phyloP scores from a whole-genome alignment of 2,888 invertebrate genomes.

The Pachydiplax longipennis region DNA sequence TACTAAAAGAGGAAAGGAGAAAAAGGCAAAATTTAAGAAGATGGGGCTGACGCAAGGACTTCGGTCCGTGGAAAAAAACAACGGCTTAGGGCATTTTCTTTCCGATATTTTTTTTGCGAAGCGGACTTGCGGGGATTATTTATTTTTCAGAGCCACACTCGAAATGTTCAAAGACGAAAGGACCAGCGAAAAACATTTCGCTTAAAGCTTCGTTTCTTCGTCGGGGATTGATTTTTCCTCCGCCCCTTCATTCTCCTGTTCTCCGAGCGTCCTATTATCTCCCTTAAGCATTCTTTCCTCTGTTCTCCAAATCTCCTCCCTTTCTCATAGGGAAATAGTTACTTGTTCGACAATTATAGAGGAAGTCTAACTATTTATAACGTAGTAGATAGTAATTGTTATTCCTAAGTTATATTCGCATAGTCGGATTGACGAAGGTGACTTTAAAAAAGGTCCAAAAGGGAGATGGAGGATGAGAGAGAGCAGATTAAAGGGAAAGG shows the following conservation, averaged over 20 bases:
- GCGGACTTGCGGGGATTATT: neutral
- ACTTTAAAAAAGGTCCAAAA: no score
- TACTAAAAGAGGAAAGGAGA: neutral
- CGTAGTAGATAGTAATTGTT: no score
- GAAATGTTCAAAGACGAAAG: neutral
- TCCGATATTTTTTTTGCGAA: neutral
- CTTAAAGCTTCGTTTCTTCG: neutral
- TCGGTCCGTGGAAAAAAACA: neutral
- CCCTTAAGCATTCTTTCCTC: neutral
- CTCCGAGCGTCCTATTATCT: neutral
- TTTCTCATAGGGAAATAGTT: neutral
- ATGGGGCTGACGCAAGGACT: neutral
- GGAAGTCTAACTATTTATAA: no score
- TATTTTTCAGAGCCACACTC: neutral
- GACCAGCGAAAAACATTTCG: neutral
- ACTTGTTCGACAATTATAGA: no score
- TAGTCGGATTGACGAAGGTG: no score
- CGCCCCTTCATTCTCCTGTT: neutral
- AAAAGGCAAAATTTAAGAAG: neutral
- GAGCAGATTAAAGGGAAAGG: no score
- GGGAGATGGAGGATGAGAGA: no score
- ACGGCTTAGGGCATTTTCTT: neutral
- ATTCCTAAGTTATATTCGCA: no score
- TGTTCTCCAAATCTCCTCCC: neutral
- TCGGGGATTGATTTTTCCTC: neutral